Conservation (phyloP, 2,113 vertebrate genomes). For the Coptodon rendalli region DNA sequence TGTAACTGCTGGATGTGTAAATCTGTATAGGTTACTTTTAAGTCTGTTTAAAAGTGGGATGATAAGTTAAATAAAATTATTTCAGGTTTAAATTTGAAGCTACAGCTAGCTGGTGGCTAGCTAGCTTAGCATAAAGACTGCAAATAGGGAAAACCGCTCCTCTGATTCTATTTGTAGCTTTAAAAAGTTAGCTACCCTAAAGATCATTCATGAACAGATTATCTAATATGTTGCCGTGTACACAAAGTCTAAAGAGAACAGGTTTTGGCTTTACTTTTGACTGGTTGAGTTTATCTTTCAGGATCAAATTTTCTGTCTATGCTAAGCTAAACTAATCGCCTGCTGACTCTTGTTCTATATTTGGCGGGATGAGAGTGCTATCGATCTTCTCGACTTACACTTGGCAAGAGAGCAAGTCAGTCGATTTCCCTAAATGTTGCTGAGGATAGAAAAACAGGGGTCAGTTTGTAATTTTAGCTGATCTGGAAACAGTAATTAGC, state of each 20-base stretch:
- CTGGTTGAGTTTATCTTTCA: not conserved
- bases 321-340: not conserved
- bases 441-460: not conserved
- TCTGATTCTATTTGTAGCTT: not conserved
- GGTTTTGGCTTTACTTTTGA: not conserved
- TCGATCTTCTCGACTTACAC: not conserved
- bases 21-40: not conserved
- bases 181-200: not conserved
- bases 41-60: not conserved
- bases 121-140: not conserved
- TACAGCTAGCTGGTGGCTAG: not conserved
- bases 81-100: not conserved
- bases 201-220: not conserved
- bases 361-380: not conserved
- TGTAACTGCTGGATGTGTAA: not conserved
- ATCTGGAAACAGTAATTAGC: not conserved
- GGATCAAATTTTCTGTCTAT: not conserved
- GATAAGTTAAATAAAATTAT: not conserved
- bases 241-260: not conserved
- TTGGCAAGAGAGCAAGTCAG: not conserved
- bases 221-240: not conserved
- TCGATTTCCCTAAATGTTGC: not conserved
- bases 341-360: not conserved
- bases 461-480: not conserved
- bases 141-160: not conserved